A percentile compares a stretch with the other conserved stretches of the same genome.
Evolutionary conservation across 2,888 invertebrate species (phyloP).

Genomic region (Folsomia candida): DNA sequence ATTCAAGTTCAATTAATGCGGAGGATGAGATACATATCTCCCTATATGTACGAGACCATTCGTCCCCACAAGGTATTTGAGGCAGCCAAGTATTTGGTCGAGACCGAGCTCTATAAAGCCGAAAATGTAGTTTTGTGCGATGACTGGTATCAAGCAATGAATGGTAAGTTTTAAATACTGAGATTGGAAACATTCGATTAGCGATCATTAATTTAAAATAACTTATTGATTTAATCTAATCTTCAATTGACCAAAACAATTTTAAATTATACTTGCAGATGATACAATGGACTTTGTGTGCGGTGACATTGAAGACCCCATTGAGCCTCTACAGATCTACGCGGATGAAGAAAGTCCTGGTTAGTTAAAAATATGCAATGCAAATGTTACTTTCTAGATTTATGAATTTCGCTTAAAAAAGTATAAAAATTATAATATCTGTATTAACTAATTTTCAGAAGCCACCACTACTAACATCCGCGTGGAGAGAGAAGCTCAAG

Average conservation of each 20-base stretch:
- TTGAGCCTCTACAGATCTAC: too few species aligned
- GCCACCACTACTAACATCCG: background rate
- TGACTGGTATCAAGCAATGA: constrained; percentile 34
- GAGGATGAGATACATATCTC: constrained; percentile 21
- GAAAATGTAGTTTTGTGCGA: constrained; percentile 50
- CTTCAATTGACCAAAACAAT: background rate
- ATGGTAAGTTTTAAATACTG: background rate
- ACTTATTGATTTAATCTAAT: background rate
- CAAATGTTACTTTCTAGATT: too few species aligned
- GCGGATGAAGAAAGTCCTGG: too few species aligned
- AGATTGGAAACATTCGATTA: too few species aligned
- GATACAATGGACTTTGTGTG: background rate
- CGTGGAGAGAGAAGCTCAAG: too few species aligned
- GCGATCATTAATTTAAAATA: too few species aligned
- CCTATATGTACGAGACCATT: constrained; percentile 29
- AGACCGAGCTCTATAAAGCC: constrained; percentile 22
- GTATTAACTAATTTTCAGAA: too few species aligned
- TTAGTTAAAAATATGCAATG: too few species aligned
- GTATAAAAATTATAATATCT: background rate
- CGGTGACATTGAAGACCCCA: background rate
- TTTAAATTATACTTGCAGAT: background rate
- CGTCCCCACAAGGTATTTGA: constrained; percentile 22
- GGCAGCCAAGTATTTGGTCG: constrained; percentile 35
- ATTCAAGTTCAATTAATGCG: constrained; percentile 32
- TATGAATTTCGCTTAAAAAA: too few species aligned